Evolutionary conservation across 2,797 vertebrate species (phyloP).

Genomic region (Phylloscopus collybita): DNA sequence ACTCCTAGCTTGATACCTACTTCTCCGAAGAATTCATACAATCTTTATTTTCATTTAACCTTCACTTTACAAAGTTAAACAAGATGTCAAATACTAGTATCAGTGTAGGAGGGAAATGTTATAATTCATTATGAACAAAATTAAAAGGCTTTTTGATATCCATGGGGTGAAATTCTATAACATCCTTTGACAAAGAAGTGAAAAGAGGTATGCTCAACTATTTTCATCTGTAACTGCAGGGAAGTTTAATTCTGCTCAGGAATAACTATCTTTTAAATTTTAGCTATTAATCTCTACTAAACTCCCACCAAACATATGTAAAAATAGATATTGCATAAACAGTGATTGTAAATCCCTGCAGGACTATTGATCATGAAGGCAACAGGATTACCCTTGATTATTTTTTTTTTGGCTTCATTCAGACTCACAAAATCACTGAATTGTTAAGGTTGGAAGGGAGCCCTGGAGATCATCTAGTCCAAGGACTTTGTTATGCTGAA

Average conservation of each 20-base stretch:
- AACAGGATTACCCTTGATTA: not conserved
- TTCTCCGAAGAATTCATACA: not conserved
- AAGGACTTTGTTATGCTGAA: not conserved
- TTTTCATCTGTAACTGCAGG: not conserved
- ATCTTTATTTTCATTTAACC: not conserved
- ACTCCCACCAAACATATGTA: not conserved
- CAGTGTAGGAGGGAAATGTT: not conserved
- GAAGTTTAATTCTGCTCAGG: not conserved
- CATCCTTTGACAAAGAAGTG: not conserved
- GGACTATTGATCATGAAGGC: not conserved
- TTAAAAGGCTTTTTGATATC: not conserved
- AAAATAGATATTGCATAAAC: not conserved
- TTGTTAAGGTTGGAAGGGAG: not conserved
- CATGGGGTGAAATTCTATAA: not conserved
- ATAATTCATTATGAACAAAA: not conserved
- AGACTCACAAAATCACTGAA: not conserved
- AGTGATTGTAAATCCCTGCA: not conserved
- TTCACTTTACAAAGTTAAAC: not conserved
- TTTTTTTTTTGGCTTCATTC: not conserved
- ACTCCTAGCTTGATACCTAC: not conserved
- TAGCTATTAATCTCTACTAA: not conserved
- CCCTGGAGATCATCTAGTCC: not conserved
- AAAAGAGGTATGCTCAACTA: not conserved
- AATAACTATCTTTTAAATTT: not conserved
- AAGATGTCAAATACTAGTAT: not conserved